These are phyloP conservation scores for Albula glossodonta DNA, from an alignment of 2,113 vertebrate genomes.

Conservation along the genomic window DNA sequence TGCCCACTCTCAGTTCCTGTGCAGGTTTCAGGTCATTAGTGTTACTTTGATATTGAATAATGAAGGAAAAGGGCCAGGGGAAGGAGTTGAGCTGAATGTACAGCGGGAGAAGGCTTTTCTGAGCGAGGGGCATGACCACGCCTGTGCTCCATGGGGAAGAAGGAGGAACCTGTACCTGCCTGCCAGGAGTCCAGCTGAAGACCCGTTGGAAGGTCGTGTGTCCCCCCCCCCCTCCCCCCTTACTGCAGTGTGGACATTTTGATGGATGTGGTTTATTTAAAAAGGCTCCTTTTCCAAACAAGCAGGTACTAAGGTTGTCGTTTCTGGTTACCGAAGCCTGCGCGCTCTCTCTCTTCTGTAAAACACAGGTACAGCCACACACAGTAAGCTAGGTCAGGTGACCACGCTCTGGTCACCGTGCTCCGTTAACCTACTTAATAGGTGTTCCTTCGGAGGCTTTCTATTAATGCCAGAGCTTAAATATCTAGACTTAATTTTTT, in stretches of 20 bases:
- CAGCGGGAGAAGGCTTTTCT: constrained; percentile 15
- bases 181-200: neutral
- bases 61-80: neutral
- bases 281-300: neutral
- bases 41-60: neutral
- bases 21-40: neutral
- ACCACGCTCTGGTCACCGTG: neutral
- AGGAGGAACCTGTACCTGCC: no score
- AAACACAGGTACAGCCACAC: neutral
- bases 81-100: constrained; percentile 50
- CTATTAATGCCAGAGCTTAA: constrained; percentile 6
- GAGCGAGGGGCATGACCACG: neutral
- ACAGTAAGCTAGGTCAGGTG: neutral
- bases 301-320: neutral
- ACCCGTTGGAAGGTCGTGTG: constrained; percentile 20
- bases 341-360: neutral
- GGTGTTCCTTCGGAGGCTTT: constrained; percentile 39
- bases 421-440: constrained; percentile 5
- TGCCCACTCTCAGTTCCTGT: neutral
- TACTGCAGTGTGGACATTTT: constrained; percentile 47
- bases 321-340: neutral
- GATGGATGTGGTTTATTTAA: neutral
- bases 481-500: constrained; percentile 9
- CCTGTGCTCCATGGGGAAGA: neutral
- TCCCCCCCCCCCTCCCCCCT: constrained; percentile 23